Conservation (phyloP, 2,888 invertebrate genomes). For the Dryobotodes eremita region DNA sequence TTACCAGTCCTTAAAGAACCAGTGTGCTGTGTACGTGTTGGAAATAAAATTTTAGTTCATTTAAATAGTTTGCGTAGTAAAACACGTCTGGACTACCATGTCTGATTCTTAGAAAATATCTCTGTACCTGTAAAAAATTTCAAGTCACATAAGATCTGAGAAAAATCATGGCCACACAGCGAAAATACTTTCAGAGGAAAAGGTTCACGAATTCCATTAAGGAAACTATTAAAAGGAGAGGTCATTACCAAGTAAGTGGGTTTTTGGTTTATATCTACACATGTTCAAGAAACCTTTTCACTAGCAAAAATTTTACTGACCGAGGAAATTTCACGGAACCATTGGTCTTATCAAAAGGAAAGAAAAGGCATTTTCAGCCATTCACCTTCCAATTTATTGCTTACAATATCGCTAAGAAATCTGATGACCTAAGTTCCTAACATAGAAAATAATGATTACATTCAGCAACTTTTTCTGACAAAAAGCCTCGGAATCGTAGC, state of each 20-base stretch:
- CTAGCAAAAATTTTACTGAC: constrained; percentile 54
- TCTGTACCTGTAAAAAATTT: constrained; percentile 29
- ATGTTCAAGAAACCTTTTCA: constrained; percentile 43
- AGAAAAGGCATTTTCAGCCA: constrained; percentile 28
- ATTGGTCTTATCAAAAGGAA: constrained; percentile 35
- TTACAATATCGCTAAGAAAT: constrained; percentile 47
- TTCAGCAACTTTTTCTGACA: constrained; percentile 23
- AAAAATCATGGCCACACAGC: constrained; percentile 54
- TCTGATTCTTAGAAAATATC: constrained; percentile 47
- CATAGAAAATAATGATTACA: constrained; percentile 35
- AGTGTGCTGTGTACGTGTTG: constrained; percentile 67
- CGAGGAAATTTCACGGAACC: constrained; percentile 32
- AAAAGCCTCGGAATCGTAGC: constrained; percentile 6
- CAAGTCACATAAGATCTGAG: constrained; percentile 47
- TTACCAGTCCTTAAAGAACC: constrained; percentile 65
- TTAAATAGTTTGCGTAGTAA: constrained; percentile 60
- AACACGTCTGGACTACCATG: constrained; percentile 37
- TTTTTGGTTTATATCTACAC: constrained; percentile 57
- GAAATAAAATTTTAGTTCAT: constrained; percentile 62
- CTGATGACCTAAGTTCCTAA: constrained; percentile 33
- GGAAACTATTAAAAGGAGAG: constrained; percentile 62
- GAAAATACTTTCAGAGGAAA: constrained; percentile 56
- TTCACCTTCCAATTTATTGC: constrained; percentile 54
- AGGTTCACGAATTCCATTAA: constrained; percentile 61
- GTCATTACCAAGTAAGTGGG: constrained; percentile 65